Conservation (phyloP, 2,113 vertebrate species). For the Gila orcuttii region DNA sequence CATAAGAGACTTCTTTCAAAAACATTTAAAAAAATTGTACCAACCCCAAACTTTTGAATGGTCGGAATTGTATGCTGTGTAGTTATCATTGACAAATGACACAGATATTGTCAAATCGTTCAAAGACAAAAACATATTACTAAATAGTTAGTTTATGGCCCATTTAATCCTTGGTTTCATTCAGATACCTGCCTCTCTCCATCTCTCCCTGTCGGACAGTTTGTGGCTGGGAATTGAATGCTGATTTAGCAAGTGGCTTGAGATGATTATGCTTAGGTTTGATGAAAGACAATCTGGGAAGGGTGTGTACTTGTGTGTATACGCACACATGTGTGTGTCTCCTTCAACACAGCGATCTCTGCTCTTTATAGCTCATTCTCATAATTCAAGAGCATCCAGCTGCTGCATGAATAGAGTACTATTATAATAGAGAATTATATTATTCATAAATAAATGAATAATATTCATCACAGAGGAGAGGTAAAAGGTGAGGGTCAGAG, state of each 20-base stretch:
- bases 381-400: slow-evolving; percentile 51
- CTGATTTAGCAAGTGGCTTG: slow-evolving; percentile 32
- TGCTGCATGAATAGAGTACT: slow-evolving; percentile 54
- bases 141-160: background rate
- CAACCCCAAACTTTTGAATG: background rate
- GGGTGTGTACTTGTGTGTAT: slow-evolving; percentile 13
- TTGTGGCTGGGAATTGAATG: slow-evolving; percentile 5
- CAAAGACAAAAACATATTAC: background rate
- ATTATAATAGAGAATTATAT: no score
- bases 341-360: background rate
- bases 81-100: background rate
- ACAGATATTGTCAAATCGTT: background rate
- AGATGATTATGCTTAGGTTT: slow-evolving; percentile 42
- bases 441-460: slow-evolving; percentile 44
- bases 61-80: background rate
- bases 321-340: background rate
- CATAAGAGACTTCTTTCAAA: no score
- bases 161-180: background rate
- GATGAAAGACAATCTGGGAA: slow-evolving; percentile 27
- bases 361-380: slow-evolving; percentile 34
- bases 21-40: background rate
- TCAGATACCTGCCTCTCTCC: slow-evolving; percentile 1
- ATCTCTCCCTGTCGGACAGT: background rate
- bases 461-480: slow-evolving; percentile 49
- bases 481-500: slow-evolving; percentile 30